phyloP scores from a whole-genome alignment of 2,113 vertebrate genomes.

The Pangasianodon gigas region DNA sequence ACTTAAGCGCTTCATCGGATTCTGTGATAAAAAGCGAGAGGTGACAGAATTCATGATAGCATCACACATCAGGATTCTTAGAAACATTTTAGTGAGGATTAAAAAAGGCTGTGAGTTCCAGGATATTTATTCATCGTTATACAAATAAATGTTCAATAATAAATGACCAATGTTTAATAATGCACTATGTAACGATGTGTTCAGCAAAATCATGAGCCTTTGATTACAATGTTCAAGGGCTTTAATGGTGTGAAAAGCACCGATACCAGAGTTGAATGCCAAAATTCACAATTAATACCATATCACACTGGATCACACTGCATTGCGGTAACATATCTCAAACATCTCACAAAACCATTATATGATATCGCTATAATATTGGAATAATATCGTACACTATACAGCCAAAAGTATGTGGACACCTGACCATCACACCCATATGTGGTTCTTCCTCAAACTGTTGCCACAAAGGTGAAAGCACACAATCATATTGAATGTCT shows the following conservation, averaged over 20 bases:
- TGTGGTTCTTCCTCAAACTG: not conserved
- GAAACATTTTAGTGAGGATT: not conserved
- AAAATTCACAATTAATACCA: not conserved
- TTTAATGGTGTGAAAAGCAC: not conserved
- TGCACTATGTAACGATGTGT: not conserved
- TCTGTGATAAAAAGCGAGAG: slow-evolving; percentile 13
- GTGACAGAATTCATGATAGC: slow-evolving; percentile 34
- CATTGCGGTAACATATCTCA: not conserved
- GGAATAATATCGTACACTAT: not conserved
- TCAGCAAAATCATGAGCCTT: not conserved
- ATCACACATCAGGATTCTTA: not conserved
- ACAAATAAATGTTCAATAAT: not conserved
- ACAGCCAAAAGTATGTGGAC: not conserved
- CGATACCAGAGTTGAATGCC: not conserved
- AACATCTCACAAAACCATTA: not conserved
- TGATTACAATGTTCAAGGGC: not conserved
- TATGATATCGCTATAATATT: not conserved
- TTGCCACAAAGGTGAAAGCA: not conserved
- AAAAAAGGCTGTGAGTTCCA: not conserved
- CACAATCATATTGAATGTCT: too few species aligned
- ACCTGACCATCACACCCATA: too few species aligned
- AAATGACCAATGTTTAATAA: not conserved
- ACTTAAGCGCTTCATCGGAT: slow-evolving; percentile 54
- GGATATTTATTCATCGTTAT: not conserved
- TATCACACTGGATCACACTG: not conserved